These are phyloP conservation scores for Nephila pilipes DNA, from an alignment of 1,140 invertebrate genomes.

Conservation along the genomic window DNA sequence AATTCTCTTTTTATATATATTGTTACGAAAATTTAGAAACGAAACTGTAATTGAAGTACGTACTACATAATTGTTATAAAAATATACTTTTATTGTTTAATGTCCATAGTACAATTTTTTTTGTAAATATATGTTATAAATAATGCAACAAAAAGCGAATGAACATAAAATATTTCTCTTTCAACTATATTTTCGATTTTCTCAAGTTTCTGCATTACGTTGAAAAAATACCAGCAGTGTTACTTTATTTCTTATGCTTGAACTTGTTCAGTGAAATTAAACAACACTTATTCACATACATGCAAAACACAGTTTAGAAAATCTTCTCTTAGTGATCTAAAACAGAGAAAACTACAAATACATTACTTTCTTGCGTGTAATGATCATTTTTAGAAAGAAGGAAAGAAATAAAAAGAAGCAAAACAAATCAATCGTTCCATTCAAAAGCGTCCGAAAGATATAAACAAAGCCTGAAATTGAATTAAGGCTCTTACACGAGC, in stretches of 20 bases:
- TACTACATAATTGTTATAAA: too few relatives aligned
- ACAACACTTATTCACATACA: background rate
- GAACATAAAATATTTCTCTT: too few relatives aligned
- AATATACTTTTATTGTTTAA: too few relatives aligned
- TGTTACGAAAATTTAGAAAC: too few relatives aligned
- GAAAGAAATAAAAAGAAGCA: background rate
- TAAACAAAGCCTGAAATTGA: conserved; percentile 66
- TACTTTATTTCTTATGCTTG: background rate
- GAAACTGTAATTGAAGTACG: too few relatives aligned
- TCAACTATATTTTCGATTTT: too few relatives aligned
- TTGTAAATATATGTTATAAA: too few relatives aligned
- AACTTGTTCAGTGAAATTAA: background rate
- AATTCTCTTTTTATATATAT: too few relatives aligned
- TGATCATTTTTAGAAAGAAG: conserved; percentile 14
- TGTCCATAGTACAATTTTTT: too few relatives aligned
- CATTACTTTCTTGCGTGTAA: conserved; percentile 43
- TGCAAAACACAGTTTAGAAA: background rate
- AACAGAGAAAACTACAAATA: background rate
- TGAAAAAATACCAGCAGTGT: background rate
- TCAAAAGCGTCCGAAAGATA: conserved; percentile 34
- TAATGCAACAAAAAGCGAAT: too few relatives aligned
- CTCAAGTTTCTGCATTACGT: too few relatives aligned
- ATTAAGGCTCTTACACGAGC: conserved; percentile 62
- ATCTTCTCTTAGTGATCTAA: background rate
- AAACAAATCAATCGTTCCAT: conserved; percentile 29